Evolutionary conservation across 2,113 vertebrate genomes (phyloP).

Genomic region (Erythrocebus patas): DNA sequence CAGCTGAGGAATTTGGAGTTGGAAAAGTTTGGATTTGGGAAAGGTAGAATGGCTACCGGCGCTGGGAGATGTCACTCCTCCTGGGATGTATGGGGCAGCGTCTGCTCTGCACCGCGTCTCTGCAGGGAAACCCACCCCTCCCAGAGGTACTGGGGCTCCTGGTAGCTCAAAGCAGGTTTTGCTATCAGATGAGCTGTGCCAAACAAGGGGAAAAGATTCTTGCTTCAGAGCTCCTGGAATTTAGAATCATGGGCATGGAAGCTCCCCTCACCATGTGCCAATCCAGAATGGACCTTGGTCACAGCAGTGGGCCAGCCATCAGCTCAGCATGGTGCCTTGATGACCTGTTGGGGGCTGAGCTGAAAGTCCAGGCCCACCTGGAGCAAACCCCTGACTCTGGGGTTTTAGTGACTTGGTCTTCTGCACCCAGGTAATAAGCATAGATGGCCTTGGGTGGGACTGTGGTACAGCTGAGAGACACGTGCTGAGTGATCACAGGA

Average conservation of each 20-base stretch:
- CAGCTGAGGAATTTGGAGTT: not conserved
- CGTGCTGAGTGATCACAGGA: too few relatives aligned
- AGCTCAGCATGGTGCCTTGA: not conserved
- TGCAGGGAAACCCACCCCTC: not conserved
- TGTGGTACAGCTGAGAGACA: not conserved
- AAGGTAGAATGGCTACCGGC: not conserved
- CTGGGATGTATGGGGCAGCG: not conserved
- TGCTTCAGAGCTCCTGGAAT: not conserved
- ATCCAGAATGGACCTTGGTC: fast-evolving
- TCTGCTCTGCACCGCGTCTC: not conserved
- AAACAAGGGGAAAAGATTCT: not conserved
- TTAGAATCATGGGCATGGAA: not conserved
- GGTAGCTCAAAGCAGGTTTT: not conserved
- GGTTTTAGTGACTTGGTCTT: not conserved
- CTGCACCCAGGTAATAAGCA: not conserved
- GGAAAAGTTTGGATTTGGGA: not conserved
- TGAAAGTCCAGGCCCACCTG: not conserved
- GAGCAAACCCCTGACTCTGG: not conserved
- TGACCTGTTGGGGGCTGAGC: too few relatives aligned
- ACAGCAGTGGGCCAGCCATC: not conserved
- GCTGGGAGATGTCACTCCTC: not conserved
- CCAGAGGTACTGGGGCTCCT: not conserved
- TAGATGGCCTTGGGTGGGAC: too few relatives aligned
- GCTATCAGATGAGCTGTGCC: not conserved
- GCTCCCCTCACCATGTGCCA: not conserved